phyloP scores from a whole-genome alignment of 53 echinoderm and acorn worm genomes.

The Antedon mediterranea region DNA sequence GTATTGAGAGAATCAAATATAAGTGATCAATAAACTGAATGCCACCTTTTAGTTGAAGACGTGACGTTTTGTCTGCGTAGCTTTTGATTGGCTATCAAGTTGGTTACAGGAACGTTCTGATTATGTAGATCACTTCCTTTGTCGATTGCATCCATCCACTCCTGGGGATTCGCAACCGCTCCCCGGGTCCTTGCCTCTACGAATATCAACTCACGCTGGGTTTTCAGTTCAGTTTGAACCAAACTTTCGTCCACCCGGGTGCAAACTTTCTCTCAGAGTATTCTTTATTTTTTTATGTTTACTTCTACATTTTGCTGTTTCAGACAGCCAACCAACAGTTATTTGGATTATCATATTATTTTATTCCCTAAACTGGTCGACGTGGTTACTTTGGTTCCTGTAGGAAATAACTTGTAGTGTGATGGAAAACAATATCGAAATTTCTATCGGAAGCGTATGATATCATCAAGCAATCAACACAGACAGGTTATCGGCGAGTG shows the following conservation, averaged over 20 bases:
- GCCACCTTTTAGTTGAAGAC: background rate
- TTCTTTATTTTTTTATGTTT: background rate
- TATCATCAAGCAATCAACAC: background rate
- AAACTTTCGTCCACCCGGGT: background rate
- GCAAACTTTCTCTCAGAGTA: background rate
- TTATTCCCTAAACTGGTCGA: background rate
- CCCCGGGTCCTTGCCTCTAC: background rate
- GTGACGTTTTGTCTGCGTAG: background rate
- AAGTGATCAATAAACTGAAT: too few species aligned
- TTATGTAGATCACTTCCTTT: background rate
- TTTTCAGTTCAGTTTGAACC: background rate
- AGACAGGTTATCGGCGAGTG: background rate
- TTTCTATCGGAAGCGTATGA: background rate
- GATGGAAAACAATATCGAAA: background rate
- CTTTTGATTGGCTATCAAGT: background rate
- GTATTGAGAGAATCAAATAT: too few species aligned
- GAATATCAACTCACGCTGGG: background rate
- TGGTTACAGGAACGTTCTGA: background rate
- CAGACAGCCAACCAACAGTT: background rate
- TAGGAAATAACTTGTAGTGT: background rate
- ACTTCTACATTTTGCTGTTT: background rate
- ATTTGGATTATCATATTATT: background rate
- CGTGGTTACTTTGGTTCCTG: background rate
- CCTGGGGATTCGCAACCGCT: background rate
- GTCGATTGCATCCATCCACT: background rate